Base-by-base conservation (phyloP, 2,888 invertebrate species). In the Oxyscelio sp. region DNA sequence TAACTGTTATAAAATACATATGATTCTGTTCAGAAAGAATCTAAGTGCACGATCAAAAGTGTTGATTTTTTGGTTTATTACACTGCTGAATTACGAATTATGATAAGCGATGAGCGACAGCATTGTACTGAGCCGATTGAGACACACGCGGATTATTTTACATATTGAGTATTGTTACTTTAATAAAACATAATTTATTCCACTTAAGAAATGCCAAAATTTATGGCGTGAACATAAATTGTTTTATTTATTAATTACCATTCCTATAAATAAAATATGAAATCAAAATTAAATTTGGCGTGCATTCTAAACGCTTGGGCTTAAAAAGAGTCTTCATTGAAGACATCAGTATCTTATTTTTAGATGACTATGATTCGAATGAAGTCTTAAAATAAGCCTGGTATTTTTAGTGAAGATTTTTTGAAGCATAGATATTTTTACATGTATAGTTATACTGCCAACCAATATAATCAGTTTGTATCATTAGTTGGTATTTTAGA, bases 171-270 rank as follows among this genome's bases (percentile, higher is more conserved):
- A 91, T 83, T 87, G 89, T 90, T 91, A 91, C 85, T 89, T 90
- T 89, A 93, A 92, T 92, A 91, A 92, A 92, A 84, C 84, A 88
- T 83, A 89, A 87, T 89, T 90, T 88, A 87, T 83, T 85, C 75
- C 58, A 70, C 74, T 71, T 59, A 65, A 82, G 70, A 88, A 86
- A 85, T 87, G 87, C 86, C 88, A 89, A 90, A 87, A 89, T 50
- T 52, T 19, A 73, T 68, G 73, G 56, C 78, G 13, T 43, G 75
- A 79, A 61, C 75, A 54, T 38, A 50, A n/a, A 22, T 50, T 52
- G 27, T 65, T 83, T 77, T 68, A 54, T 54, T 61, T 1, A 80
- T 79, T 59, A 73, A 80, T 50, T 19, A 71, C 79, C 65, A 80
- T 73, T 80, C 71, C 79, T 70, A 40, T 54, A 70, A 34, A n/a